A percentile compares a stretch with the other conserved stretches of the same genome.
These are phyloP conservation scores for Chalcosyrphus nemorum DNA, from an alignment of 2,888 invertebrate genomes.

Conservation along the genomic window DNA sequence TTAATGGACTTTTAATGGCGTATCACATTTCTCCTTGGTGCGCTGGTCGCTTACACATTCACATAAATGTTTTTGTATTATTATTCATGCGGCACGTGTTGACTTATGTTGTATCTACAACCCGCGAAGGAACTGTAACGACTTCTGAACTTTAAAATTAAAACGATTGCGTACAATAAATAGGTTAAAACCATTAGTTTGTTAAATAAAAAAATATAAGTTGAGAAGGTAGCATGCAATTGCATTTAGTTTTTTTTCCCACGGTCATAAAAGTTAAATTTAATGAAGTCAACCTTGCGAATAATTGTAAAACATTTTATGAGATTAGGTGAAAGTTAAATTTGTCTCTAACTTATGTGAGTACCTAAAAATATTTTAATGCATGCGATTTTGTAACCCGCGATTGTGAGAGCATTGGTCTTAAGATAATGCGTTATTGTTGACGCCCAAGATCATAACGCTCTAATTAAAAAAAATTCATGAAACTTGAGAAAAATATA, in stretches of 20 bases:
- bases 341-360: too few relatives aligned
- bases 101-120: neutral
- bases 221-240: neutral
- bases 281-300: neutral
- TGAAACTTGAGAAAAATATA: too few relatives aligned
- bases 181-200: neutral
- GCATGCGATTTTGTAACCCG: too few relatives aligned
- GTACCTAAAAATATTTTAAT: too few relatives aligned
- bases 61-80: constrained; percentile 3
- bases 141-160: neutral
- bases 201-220: too few relatives aligned
- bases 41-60: neutral
- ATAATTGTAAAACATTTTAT: neutral
- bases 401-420: too few relatives aligned
- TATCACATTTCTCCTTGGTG: neutral
- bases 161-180: neutral
- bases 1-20: neutral
- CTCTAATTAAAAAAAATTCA: too few relatives aligned
- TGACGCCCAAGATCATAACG: too few relatives aligned
- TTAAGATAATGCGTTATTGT: too few relatives aligned
- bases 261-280: neutral
- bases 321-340: neutral
- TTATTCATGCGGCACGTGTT: neutral
- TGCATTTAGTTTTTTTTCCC: neutral
- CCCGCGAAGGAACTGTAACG: neutral